phyloP scores from a whole-genome alignment of 2,797 vertebrate species.

The Morus bassanus region DNA sequence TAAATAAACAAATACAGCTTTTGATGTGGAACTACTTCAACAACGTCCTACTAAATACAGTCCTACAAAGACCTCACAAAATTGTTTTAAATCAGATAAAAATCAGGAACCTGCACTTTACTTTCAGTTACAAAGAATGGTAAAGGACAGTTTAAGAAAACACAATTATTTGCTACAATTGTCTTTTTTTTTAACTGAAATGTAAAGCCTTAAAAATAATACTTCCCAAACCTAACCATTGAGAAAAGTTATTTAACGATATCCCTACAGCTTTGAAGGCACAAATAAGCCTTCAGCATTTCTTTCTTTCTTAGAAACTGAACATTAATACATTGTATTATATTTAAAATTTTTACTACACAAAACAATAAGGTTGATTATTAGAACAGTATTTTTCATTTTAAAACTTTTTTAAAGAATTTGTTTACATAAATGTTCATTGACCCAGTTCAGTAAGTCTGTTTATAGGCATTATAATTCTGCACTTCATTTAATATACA shows the following conservation, averaged over 20 bases:
- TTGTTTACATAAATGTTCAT: background rate
- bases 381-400: background rate
- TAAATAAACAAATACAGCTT: background rate
- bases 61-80: background rate
- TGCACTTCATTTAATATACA: background rate
- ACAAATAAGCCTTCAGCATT: background rate
- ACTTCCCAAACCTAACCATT: background rate
- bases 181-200: background rate
- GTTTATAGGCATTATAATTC: background rate
- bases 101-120: background rate
- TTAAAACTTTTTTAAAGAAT: background rate
- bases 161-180: background rate
- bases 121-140: background rate
- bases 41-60: background rate
- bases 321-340: background rate
- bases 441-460: background rate
- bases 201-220: background rate
- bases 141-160: background rate
- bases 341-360: background rate
- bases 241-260: background rate
- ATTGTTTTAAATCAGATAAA: background rate
- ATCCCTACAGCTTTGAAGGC: background rate
- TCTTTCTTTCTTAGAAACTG: background rate
- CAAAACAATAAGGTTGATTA: background rate
- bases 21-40: background rate